A percentile compares a stretch with the other conserved stretches of the same genome.
phyloP scores from a whole-genome alignment of 2,113 vertebrate species.

The Stercorarius parasiticus region DNA sequence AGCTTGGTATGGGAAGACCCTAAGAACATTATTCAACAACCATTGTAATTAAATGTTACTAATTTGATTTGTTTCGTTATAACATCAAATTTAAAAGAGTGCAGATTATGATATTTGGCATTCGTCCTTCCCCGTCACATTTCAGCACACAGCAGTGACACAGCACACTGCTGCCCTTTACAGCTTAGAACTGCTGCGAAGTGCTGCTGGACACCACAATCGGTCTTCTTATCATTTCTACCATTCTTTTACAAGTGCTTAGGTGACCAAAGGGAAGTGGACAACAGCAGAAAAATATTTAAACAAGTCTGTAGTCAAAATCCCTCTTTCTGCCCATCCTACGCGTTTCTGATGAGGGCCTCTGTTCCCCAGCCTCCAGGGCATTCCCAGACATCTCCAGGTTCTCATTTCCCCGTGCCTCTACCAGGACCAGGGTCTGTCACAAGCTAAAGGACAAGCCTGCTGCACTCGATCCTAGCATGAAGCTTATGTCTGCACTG shows the following conservation, averaged over 20 bases:
- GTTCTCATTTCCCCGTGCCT: neutral
- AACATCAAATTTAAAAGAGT: neutral
- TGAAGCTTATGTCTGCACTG: neutral
- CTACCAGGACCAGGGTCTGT: neutral
- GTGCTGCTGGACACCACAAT: neutral
- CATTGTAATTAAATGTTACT: neutral
- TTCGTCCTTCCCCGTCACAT: neutral
- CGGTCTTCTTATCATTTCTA: neutral
- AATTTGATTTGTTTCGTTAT: neutral
- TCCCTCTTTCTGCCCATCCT: neutral
- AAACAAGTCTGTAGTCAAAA: neutral
- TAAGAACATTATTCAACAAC: neutral
- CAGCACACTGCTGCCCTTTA: neutral
- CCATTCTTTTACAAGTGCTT: neutral
- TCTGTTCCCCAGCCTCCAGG: neutral
- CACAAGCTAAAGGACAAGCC: neutral
- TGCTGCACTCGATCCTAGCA: rapidly evolving
- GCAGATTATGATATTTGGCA: neutral
- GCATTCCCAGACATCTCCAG: neutral
- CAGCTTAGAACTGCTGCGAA: neutral
- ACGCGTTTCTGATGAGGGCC: neutral
- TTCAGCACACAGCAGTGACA: neutral
- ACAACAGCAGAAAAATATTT: neutral
- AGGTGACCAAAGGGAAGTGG: neutral
- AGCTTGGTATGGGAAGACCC: neutral